Percentiles rank a stretch among this genome's conserved stretches.
Evolutionary conservation across 2,113 vertebrate species (phyloP).

Genomic region (Rhinichthys klamathensis): DNA sequence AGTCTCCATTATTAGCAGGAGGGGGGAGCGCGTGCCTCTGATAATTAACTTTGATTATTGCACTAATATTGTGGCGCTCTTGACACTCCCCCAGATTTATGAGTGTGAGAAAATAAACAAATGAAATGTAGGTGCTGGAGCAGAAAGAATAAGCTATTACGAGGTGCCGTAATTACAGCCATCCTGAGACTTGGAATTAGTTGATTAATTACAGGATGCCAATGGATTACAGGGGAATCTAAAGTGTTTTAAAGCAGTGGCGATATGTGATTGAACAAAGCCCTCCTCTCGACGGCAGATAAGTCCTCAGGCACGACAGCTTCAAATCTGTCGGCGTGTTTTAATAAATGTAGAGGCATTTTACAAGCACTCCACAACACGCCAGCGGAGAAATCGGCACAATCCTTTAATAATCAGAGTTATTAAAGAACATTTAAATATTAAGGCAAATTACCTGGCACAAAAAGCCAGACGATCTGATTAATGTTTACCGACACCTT

Average conservation of each 20-base stretch:
- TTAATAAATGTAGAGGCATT: conserved; percentile 51
- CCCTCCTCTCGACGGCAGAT: conserved; percentile 64
- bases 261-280: conserved; percentile 78
- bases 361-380: conserved; percentile 28
- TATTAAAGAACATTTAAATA: conserved; percentile 55
- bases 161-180: conserved; percentile 97
- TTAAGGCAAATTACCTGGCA: conserved; percentile 52
- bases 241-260: conserved; percentile 75
- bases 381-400: background rate
- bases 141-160: conserved; percentile 99
- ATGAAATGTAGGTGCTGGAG: conserved; percentile 99
- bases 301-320: conserved; percentile 48
- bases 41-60: conserved; percentile 99
- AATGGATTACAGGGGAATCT: conserved; percentile 79
- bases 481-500: conserved; percentile 44
- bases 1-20: conserved; percentile 81
- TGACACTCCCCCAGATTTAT: conserved; percentile 97
- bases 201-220: conserved; percentile 90
- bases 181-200: conserved; percentile 88
- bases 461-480: background rate
- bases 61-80: conserved; percentile 96
- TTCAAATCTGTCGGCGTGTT: conserved; percentile 45
- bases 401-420: conserved; percentile 30
- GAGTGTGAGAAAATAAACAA: conserved; percentile 98
- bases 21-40: conserved; percentile 71